A percentile compares a stretch with the other conserved stretches of the same genome.
These are phyloP conservation scores for Mercenaria mercenaria DNA, from an alignment of 1,140 invertebrate genomes.

Conservation along the genomic window DNA sequence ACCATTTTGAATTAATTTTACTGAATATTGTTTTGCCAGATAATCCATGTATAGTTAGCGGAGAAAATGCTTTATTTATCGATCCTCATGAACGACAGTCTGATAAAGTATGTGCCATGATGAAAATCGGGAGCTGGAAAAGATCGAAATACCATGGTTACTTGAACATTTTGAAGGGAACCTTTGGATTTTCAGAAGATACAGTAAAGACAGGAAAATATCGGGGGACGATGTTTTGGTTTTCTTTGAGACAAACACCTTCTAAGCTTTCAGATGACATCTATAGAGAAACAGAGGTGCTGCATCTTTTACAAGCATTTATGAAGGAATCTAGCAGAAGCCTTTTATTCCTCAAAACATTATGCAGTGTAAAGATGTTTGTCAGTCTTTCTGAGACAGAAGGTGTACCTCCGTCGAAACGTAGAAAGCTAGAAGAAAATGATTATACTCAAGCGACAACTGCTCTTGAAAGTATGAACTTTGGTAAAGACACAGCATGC, in stretches of 20 bases:
- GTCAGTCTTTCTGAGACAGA: neutral
- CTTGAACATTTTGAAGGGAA: neutral
- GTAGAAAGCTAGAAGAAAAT: neutral
- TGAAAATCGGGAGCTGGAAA: conserved; percentile 20
- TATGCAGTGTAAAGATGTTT: conserved; percentile 33
- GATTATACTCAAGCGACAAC: too few species aligned
- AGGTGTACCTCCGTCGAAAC: neutral
- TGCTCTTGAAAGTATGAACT: neutral
- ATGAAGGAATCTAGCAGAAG: conserved; percentile 59
- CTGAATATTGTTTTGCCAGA: too few species aligned
- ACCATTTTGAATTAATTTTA: too few species aligned
- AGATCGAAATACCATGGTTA: neutral
- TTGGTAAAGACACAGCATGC: neutral
- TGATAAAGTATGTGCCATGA: conserved; percentile 28
- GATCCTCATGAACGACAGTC: neutral
- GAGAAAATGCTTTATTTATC: conserved; percentile 27
- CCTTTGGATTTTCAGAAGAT: conserved; percentile 24
- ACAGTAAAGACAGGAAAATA: conserved; percentile 63
- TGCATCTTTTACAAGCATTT: conserved; percentile 68
- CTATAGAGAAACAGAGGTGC: conserved; percentile 68
- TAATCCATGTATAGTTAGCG: conserved; percentile 53
- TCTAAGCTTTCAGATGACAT: conserved; percentile 64
- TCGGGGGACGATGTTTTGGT: conserved; percentile 78
- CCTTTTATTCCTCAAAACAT: conserved; percentile 72
- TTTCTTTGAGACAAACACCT: conserved; percentile 69